Base-by-base conservation (phyloP, 1,140 invertebrate species). In the Drosophila lini region DNA sequence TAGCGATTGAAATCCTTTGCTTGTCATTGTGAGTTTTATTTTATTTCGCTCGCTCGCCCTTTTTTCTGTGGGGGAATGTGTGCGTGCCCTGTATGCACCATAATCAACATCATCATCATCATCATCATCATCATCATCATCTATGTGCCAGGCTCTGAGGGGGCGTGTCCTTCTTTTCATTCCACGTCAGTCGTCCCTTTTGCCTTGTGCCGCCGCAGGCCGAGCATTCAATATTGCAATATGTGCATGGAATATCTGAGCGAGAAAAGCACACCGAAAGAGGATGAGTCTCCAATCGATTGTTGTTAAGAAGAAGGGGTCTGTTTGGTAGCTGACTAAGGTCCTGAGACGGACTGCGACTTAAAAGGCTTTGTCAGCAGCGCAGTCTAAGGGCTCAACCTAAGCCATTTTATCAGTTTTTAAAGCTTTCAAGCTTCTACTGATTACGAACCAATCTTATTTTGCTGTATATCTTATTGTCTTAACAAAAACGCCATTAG, bases 141-240 rank as follows among this genome's bases (percentile, higher is more conserved):
- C 47, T 38, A 57, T 38, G 34, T 16, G 36, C 28, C 31, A 34
- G 56, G 56, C 38, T 8, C 31, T 16, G 36, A 22, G 60, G 42
- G 42, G 25, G 34, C 34, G 61, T 68, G 34, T 44, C 34, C 41
- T 38, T 42, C 42, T 45, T 31, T 50, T 52, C 44, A 45, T 55
- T 57, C n/a, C 42, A 31, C 36, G 19, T 34, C 64, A 63, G 34
- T 19, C 19, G 32, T 31, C 34, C 60, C 34, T 22, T 47, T 40
- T 52, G 28, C 44, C 55, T 68, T 63, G 55, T 64, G 40, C 19
- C 62, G 63, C 80, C 63, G 36, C 80, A 62, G 59, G 80, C 59
- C 55, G 65, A 69, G 57, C 81, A 80, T 84, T 83, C 76, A 80
- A 76, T 80, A 83, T 71, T 83, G 73, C 80, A 81, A 78, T 78